A percentile compares a stretch with the other conserved stretches of the same genome.
Conservation (phyloP, 2,888 invertebrate genomes). For the Brachypterus glaber region DNA sequence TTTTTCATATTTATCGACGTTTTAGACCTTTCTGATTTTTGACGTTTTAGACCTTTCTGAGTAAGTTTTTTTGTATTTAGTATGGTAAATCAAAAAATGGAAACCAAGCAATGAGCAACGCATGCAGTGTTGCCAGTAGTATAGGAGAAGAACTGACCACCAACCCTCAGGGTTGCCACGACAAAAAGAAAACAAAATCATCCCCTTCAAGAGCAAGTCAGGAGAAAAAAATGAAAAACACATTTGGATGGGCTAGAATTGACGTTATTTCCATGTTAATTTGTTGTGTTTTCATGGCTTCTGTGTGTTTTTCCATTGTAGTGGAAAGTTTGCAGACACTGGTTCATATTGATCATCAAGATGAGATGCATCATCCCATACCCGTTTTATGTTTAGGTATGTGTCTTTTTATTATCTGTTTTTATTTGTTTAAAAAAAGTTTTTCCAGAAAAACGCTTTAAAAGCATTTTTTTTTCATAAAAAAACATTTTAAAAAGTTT, state of each 20-base stretch:
- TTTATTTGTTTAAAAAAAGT: too few relatives aligned
- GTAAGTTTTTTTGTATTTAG: too few relatives aligned
- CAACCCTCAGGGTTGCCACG: constrained; percentile 17
- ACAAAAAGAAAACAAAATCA: constrained; percentile 20
- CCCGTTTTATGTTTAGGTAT: constrained; percentile 59
- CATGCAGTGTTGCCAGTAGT: constrained; percentile 14
- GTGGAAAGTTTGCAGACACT: constrained; percentile 76
- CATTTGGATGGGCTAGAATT: constrained; percentile 87
- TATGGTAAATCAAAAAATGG: too few relatives aligned
- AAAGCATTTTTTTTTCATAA: too few relatives aligned
- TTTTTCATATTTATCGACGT: too few relatives aligned
- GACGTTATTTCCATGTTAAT: constrained; percentile 78
- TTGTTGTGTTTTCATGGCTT: constrained; percentile 72
- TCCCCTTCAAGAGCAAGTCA: constrained; percentile 34
- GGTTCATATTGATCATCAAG: constrained; percentile 62
- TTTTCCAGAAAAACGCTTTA: too few relatives aligned
- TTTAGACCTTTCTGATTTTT: too few relatives aligned
- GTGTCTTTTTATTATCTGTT: constrained; percentile 2
- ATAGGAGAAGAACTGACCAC: constrained; percentile 18
- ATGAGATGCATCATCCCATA: constrained; percentile 65
- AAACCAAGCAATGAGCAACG: constrained; percentile 13
- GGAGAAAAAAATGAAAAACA: constrained; percentile 65
- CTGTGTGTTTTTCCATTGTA: constrained; percentile 70
- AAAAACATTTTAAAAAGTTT: too few relatives aligned
- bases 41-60: too few relatives aligned